Percentiles rank a stretch among this genome's conserved stretches.
Conservation (phyloP, 2,113 vertebrate genomes). For the Clupea harengus region DNA sequence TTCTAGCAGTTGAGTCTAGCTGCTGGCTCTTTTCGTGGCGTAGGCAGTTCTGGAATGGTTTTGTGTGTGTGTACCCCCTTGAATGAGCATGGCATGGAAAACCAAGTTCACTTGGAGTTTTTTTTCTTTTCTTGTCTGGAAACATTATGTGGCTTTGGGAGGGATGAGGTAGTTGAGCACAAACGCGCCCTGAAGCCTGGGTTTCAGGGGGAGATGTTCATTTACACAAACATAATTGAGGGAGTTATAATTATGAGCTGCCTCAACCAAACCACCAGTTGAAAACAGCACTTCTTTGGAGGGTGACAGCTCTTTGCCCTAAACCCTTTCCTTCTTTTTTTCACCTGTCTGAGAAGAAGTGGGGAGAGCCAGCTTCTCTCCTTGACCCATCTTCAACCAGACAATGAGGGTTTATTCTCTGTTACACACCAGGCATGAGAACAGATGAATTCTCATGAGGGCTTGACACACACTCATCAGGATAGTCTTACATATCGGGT, state of each 20-base stretch:
- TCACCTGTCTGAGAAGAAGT: slow-evolving; percentile 4
- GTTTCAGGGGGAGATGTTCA: slow-evolving; percentile 26
- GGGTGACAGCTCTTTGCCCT: slow-evolving; percentile 47
- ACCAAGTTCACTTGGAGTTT: slow-evolving; percentile 39
- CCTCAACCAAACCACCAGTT: slow-evolving; percentile 57
- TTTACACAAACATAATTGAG: slow-evolving; percentile 36
- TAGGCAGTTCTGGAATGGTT: slow-evolving; percentile 5
- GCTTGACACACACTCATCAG: background rate
- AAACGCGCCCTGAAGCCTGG: slow-evolving; percentile 52
- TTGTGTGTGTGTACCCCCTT: slow-evolving; percentile 27
- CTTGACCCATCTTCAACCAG: slow-evolving; percentile 34
- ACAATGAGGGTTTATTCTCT: slow-evolving; percentile 55
- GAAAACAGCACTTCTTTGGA: slow-evolving; percentile 52
- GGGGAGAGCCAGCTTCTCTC: slow-evolving; percentile 29
- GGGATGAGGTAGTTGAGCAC: slow-evolving; percentile 42
- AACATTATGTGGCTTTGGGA: slow-evolving; percentile 60
- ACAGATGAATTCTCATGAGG: background rate
- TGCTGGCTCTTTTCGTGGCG: slow-evolving; percentile 38
- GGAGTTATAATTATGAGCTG: slow-evolving; percentile 58
- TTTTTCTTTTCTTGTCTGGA: slow-evolving; percentile 48
- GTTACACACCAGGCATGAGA: background rate
- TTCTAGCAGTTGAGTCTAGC: slow-evolving; percentile 49
- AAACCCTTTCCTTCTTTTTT: slow-evolving; percentile 33
- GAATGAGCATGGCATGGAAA: slow-evolving; percentile 37
- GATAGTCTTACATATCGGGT: background rate